Percentiles rank a stretch among this genome's conserved stretches.
phyloP scores from a whole-genome alignment of 2,113 vertebrate species.

The Emberiza fucata region DNA sequence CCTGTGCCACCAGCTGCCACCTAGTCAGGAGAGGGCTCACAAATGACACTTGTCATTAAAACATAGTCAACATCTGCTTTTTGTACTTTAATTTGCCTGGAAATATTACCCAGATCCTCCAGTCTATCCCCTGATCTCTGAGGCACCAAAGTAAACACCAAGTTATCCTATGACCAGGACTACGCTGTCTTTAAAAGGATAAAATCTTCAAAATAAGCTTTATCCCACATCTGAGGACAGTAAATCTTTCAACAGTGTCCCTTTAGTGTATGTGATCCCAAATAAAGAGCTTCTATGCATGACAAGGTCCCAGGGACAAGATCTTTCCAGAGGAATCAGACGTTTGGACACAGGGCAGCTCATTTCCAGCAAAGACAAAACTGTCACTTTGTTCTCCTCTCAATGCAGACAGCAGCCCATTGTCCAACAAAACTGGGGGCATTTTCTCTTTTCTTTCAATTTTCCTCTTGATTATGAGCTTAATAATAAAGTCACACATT shows the following conservation, averaged over 20 bases:
- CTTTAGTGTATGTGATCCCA: background rate
- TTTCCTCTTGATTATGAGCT: background rate
- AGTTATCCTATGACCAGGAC: background rate
- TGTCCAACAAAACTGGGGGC: background rate
- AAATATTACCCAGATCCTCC: background rate
- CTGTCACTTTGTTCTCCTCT: constrained; percentile 7
- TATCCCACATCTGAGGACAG: background rate
- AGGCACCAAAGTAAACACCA: background rate
- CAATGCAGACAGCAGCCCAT: constrained; percentile 1
- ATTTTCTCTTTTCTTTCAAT: background rate
- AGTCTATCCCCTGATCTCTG: background rate
- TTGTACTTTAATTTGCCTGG: background rate
- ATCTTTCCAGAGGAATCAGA: background rate
- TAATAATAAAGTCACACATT: background rate
- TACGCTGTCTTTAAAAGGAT: background rate
- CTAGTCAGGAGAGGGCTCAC: background rate
- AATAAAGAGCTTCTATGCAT: background rate
- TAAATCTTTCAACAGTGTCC: background rate
- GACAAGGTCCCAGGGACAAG: background rate
- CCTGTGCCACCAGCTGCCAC: background rate
- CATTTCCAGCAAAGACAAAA: background rate
- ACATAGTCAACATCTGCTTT: background rate
- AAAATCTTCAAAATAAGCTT: background rate
- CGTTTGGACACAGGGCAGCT: background rate
- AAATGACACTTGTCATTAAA: background rate